Conservation (phyloP, 2,888 invertebrate genomes). For the Cecidostiba fungosa region DNA sequence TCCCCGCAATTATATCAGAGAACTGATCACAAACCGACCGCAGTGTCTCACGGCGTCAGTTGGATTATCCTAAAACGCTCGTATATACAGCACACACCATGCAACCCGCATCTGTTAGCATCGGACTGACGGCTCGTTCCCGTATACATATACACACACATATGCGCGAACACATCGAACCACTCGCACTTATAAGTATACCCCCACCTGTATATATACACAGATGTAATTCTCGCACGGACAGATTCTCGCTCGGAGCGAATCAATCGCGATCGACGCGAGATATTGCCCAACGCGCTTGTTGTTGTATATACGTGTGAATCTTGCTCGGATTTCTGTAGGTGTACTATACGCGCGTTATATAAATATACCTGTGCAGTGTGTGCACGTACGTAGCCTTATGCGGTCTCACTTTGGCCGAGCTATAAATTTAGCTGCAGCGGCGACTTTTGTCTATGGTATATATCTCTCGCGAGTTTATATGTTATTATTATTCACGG, state of each 20-base stretch:
- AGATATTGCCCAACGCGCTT: conserved; percentile 35
- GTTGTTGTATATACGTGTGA: conserved; percentile 16
- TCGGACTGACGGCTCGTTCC: conserved; percentile 12
- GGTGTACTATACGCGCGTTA: background rate
- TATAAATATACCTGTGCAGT: background rate
- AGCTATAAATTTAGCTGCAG: background rate
- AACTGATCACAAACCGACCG: background rate
- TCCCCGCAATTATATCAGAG: background rate
- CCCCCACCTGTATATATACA: background rate
- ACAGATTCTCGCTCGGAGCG: conserved; percentile 50
- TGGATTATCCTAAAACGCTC: background rate
- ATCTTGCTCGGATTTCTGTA: conserved; percentile 9
- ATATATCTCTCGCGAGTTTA: background rate
- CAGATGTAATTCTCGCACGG: conserved; percentile 33
- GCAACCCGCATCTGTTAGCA: background rate
- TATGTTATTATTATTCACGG: conserved; percentile 34
- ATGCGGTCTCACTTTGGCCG: background rate
- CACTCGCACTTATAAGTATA: background rate
- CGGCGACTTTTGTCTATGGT: conserved; percentile 22
- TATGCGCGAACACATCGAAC: background rate
- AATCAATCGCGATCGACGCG: conserved; percentile 56
- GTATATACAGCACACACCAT: background rate
- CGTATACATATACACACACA: background rate
- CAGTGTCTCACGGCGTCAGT: conserved; percentile 18
- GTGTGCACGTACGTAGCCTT: background rate